Conservation (phyloP, 2,888 invertebrate species). For the Dinocampus coccinellae region DNA sequence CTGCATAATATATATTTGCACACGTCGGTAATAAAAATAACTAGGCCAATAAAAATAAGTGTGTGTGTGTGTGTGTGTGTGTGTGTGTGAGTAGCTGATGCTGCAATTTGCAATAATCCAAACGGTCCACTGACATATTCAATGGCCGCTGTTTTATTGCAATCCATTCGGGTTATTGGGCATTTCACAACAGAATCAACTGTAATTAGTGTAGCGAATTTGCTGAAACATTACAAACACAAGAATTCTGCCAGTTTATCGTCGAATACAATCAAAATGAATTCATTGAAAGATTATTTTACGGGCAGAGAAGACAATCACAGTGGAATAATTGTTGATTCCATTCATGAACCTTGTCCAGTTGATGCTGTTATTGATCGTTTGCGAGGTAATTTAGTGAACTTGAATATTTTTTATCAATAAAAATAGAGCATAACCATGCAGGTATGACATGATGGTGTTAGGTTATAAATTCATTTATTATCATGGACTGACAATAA, state of each 20-base stretch:
- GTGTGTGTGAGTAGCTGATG: background rate
- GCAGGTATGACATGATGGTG: no score
- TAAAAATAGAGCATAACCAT: no score
- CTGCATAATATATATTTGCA: background rate
- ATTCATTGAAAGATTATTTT: constrained; percentile 60
- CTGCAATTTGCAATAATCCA: background rate
- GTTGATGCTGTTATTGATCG: constrained; percentile 70
- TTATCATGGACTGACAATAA: background rate
- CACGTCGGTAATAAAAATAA: background rate
- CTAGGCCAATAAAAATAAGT: background rate
- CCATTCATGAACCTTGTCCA: constrained; percentile 73
- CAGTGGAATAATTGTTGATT: constrained; percentile 81
- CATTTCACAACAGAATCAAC: background rate
- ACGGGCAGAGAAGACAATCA: constrained; percentile 75
- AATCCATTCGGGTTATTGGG: background rate
- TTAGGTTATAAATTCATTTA: constrained; percentile 6
- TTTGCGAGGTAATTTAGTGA: constrained; percentile 71
- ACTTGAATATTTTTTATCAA: background rate
- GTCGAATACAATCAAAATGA: background rate
- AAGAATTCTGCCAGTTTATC: background rate
- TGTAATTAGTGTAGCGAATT: background rate
- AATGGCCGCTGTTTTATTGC: constrained; percentile 28
- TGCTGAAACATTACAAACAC: background rate
- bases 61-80: background rate
- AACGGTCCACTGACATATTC: background rate